phyloP scores from a whole-genome alignment of 2,113 vertebrate species.

The Callopanchax toddi region DNA sequence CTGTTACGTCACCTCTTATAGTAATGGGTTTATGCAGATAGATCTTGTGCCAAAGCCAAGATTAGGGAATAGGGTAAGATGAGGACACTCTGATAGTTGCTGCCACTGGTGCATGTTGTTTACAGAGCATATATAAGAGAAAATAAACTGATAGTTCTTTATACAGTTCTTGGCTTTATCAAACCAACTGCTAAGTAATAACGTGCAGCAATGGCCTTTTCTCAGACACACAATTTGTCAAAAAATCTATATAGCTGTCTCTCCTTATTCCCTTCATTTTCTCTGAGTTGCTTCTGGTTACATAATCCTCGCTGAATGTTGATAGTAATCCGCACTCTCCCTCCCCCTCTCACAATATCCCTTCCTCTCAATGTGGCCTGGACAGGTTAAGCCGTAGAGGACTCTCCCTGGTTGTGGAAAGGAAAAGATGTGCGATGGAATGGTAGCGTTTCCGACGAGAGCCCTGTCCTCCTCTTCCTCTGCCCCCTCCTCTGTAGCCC shows the following conservation, averaged over 20 bases:
- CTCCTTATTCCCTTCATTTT: slow-evolving; percentile 27
- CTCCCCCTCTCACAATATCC: slow-evolving; percentile 39
- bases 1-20: slow-evolving; percentile 41
- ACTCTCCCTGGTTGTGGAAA: slow-evolving; percentile 69
- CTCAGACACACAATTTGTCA: slow-evolving; percentile 14
- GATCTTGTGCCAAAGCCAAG: slow-evolving; percentile 34
- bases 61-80: slow-evolving; percentile 26
- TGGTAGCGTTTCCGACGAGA: slow-evolving; percentile 78
- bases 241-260: slow-evolving; percentile 17
- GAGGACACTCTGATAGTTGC: slow-evolving; percentile 12
- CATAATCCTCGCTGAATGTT: slow-evolving; percentile 66
- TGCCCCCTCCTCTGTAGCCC: slow-evolving; percentile 55
- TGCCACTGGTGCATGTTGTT: slow-evolving; percentile 1
- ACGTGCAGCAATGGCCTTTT: slow-evolving; percentile 16
- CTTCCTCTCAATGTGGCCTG: slow-evolving; percentile 46
- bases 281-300: slow-evolving; percentile 63
- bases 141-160: slow-evolving; percentile 14
- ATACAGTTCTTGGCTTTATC: slow-evolving; percentile 14
- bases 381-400: slow-evolving; percentile 77
- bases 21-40: slow-evolving; percentile 40
- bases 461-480: slow-evolving; percentile 62
- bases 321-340: slow-evolving; percentile 59
- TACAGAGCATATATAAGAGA: neutral
- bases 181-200: slow-evolving; percentile 26
- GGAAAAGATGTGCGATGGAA: slow-evolving; percentile 83